These are phyloP conservation scores for Neostethus bicornis DNA, from an alignment of 2,797 vertebrate genomes.

Conservation along the genomic window DNA sequence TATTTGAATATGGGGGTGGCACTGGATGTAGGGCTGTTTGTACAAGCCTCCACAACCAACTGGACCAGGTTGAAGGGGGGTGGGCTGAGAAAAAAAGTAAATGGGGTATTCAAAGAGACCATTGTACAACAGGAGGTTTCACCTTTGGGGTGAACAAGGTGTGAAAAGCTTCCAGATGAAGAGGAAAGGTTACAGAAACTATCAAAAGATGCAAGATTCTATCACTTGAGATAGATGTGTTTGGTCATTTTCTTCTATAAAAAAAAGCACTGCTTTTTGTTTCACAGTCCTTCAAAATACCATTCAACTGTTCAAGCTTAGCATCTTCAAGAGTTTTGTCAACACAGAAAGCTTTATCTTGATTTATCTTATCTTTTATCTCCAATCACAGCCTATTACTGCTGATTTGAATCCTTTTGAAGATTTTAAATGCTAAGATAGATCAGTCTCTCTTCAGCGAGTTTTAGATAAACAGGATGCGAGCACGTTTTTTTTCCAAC, in stretches of 20 bases:
- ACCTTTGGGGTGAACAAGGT: slow-evolving; percentile 68
- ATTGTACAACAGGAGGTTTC: slow-evolving; percentile 63
- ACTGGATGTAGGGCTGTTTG: slow-evolving; percentile 59
- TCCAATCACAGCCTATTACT: background rate
- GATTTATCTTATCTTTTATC: slow-evolving; percentile 26
- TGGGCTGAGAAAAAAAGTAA: slow-evolving; percentile 41
- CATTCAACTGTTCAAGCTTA: background rate
- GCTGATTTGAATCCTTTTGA: background rate
- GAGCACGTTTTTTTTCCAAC: background rate
- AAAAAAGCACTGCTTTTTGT: background rate
- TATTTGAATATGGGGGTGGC: slow-evolving; percentile 45
- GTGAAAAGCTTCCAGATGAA: slow-evolving; percentile 46
- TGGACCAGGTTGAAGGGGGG: slow-evolving; percentile 13
- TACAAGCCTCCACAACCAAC: slow-evolving; percentile 66
- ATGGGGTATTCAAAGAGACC: slow-evolving; percentile 51
- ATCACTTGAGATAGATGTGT: slow-evolving; percentile 3
- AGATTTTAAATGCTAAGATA: slow-evolving; percentile 23
- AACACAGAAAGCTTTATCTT: background rate
- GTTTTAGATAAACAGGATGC: slow-evolving; percentile 1
- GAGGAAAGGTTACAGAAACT: slow-evolving; percentile 24
- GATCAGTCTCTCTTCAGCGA: slow-evolving; percentile 16
- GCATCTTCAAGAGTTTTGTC: background rate
- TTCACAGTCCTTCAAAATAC: background rate
- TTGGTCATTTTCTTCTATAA: background rate
- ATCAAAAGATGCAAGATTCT: slow-evolving; percentile 3